Percentiles rank a stretch among this genome's conserved stretches.
Conservation (phyloP, 2,113 vertebrate genomes). For the Phainopepla nitens region DNA sequence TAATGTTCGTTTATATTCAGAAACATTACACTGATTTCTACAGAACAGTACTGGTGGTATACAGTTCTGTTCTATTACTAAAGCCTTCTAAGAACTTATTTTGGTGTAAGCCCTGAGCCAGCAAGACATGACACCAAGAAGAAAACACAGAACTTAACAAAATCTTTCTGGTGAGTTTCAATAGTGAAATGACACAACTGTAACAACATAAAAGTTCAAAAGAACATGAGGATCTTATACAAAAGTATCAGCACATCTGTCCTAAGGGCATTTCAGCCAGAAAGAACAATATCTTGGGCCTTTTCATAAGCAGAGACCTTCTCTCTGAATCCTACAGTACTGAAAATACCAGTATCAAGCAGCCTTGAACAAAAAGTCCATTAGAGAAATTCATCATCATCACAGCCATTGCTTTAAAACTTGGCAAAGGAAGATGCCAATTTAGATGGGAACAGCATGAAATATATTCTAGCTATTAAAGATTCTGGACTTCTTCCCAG, state of each 20-base stretch:
- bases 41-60: neutral
- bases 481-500: conserved; percentile 6
- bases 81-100: neutral
- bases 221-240: neutral
- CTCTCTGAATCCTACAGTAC: neutral
- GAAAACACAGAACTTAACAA: neutral
- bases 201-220: neutral
- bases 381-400: conserved; percentile 24
- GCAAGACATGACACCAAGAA: neutral
- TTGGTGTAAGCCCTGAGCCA: neutral
- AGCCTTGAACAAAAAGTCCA: neutral
- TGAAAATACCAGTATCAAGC: neutral
- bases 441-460: conserved; percentile 20
- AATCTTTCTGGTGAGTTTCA: neutral
- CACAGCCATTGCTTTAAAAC: neutral
- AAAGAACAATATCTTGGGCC: neutral
- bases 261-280: neutral
- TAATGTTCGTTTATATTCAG: neutral
- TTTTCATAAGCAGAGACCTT: neutral
- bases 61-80: neutral
- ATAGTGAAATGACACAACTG: neutral
- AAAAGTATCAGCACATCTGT: neutral
- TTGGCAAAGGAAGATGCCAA: neutral
- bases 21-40: neutral
- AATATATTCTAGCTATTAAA: conserved; percentile 21